phyloP scores from a whole-genome alignment of 2,797 vertebrate genomes.

The Characodon lateralis region DNA sequence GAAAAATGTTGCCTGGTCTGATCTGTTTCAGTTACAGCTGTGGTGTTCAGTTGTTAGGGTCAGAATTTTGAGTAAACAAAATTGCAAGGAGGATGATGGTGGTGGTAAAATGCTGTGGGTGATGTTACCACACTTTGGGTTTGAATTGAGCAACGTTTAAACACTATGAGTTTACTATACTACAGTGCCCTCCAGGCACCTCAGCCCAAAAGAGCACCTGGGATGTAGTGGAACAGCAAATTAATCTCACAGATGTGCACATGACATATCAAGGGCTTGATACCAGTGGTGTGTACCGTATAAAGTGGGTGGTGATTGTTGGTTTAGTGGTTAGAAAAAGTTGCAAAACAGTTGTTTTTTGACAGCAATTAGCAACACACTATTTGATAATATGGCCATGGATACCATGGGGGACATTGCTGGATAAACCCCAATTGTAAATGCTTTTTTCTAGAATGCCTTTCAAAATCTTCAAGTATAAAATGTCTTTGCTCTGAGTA shows the following conservation, averaged over 20 bases:
- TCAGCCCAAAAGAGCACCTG: neutral
- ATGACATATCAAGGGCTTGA: neutral
- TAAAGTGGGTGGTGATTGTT: neutral
- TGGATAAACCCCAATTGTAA: neutral
- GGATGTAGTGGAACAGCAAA: neutral
- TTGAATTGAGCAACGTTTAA: neutral
- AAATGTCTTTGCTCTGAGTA: slow-evolving; percentile 6
- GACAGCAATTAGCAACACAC: neutral
- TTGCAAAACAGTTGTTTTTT: neutral
- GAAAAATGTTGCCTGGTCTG: neutral
- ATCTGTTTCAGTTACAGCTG: neutral
- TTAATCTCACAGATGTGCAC: neutral
- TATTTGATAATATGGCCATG: neutral
- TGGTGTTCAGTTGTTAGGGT: neutral
- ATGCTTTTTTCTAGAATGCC: neutral
- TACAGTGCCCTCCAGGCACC: neutral
- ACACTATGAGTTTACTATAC: neutral
- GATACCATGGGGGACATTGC: neutral
- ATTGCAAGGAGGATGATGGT: neutral
- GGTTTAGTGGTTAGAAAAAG: neutral
- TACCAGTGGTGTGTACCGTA: neutral
- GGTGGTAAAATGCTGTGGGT: neutral
- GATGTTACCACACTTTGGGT: neutral
- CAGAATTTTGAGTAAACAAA: neutral
- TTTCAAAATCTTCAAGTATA: slow-evolving; percentile 2